Percentiles rank a stretch among this genome's conserved stretches.
phyloP scores from a whole-genome alignment of 2,888 invertebrate species.

The Parochlus steinenii region DNA sequence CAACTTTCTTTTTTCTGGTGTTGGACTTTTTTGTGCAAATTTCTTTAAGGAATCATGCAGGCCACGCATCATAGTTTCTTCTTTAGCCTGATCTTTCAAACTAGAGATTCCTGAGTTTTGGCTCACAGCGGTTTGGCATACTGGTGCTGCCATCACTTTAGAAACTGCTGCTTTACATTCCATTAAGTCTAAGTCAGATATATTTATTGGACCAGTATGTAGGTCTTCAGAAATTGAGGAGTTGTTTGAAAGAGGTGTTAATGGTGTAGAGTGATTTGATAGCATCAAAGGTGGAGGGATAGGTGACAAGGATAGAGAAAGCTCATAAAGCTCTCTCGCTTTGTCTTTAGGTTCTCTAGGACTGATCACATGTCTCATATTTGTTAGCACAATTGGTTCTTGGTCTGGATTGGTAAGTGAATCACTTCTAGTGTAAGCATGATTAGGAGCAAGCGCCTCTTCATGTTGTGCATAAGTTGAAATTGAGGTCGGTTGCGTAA shows the following conservation, averaged over 20 bases:
- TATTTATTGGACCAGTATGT: neutral
- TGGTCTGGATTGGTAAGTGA: constrained; percentile 26
- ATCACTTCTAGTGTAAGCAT: constrained; percentile 6
- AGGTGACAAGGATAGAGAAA: too few species aligned
- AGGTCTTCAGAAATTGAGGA: constrained; percentile 16
- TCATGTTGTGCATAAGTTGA: constrained; percentile 32
- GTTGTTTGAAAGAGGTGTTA: neutral
- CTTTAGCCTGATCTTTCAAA: constrained; percentile 5
- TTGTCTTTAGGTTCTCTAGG: constrained; percentile 15
- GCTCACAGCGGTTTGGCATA: constrained; percentile 54
- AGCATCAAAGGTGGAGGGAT: constrained; percentile 5
- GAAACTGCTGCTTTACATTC: constrained; percentile 48
- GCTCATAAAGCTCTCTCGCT: neutral
- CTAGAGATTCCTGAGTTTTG: constrained; percentile 17
- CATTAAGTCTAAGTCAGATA: constrained; percentile 3
- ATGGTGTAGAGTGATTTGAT: constrained; percentile 3
- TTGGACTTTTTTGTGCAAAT: constrained; percentile 14
- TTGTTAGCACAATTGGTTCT: constrained; percentile 25
- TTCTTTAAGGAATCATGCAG: constrained; percentile 12
- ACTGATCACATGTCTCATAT: constrained; percentile 21
- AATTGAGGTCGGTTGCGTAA: constrained; percentile 28
- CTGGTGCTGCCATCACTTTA: constrained; percentile 60
- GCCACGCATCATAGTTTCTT: constrained; percentile 8
- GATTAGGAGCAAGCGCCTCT: constrained; percentile 12
- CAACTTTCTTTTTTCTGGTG: constrained; percentile 11